Evolutionary conservation across 2,888 invertebrate genomes (phyloP).

Genomic region (Drosophila prolongata): DNA sequence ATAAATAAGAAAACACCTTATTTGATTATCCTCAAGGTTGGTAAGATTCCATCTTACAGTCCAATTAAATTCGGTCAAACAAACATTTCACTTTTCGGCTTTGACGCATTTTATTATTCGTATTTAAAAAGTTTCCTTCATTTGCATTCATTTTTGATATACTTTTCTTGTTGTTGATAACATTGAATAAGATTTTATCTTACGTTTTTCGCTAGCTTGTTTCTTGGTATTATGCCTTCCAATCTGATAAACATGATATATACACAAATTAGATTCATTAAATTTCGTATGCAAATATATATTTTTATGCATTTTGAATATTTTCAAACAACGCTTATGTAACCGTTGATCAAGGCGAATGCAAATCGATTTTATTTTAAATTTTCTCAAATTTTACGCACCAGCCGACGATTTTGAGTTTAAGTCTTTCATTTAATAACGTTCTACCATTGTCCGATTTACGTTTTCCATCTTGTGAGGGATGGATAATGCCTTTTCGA

Average conservation of each 20-base stretch:
- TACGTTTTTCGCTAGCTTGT: conserved; percentile 44
- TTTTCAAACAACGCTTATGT: conserved; percentile 17
- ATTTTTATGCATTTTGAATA: conserved; percentile 25
- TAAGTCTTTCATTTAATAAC: conserved; percentile 72
- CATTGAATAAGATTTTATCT: conserved; percentile 62
- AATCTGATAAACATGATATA: conserved; percentile 48
- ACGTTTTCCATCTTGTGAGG: conserved; percentile 24
- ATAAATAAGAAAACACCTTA: no score
- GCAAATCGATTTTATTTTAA: conserved; percentile 13
- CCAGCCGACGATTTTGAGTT: conserved; percentile 35
- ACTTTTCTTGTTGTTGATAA: conserved; percentile 53
- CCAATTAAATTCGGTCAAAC: no score
- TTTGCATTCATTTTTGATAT: conserved; percentile 59
- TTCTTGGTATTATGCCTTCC: conserved; percentile 39
- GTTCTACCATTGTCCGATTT: conserved; percentile 19
- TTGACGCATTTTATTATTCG: conserved; percentile 55
- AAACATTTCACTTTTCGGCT: conserved; percentile 1
- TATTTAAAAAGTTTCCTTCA: conserved; percentile 57
- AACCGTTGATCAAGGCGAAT: conserved; percentile 16
- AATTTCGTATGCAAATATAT: conserved; percentile 50
- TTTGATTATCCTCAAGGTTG: no score
- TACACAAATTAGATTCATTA: conserved; percentile 44
- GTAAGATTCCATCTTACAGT: no score
- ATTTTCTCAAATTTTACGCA: conserved; percentile 33
- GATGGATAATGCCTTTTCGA: conserved; percentile 5